Base-by-base conservation (phyloP, 1,140 invertebrate species). In the Sinonovacula constricta region DNA sequence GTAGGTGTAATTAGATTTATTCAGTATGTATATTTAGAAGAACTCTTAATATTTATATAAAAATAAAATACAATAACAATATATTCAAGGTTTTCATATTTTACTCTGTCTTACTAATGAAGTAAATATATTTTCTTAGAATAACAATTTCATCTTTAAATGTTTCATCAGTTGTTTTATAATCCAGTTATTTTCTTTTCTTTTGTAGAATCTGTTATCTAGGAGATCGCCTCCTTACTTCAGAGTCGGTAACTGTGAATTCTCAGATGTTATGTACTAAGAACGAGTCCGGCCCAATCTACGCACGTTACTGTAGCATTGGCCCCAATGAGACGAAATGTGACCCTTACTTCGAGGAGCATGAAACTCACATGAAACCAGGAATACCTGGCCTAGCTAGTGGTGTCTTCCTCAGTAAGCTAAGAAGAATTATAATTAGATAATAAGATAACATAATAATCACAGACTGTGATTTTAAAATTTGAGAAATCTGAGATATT, bases 161-260 rank as follows among this genome's bases (percentile, higher is more conserved):
- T n/a, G n/a, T n/a, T n/a, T n/a, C n/a, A n/a, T n/a, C n/a, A n/a
- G n/a, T n/a, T n/a, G n/a, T n/a, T n/a, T n/a, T n/a, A n/a, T n/a
- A n/a, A n/a, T n/a, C n/a, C n/a, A n/a, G n/a, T n/a, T n/a, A n/a
- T n/a, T n/a, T n/a, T n/a, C n/a, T n/a, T n/a, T n/a, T n/a, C n/a
- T n/a, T n/a, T n/a, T n/a, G n/a, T 91, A 99, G 97, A 87, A 95
- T 99, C 93, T 99, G 98, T 91, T 93, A 97, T 26, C 93, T 99
- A 14, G 98, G 98, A 12, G 96, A 94, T 81, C 93, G 97, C 30
- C 92, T 99, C 31, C 75, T 93, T 57, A 90, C 97, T 3, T 96
- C 78, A 10, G 77, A 84, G 0, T 75, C 80, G 7, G 83, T 86
- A 4, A 86, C 69, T 39, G 56, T 82, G 1, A 86, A 89, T 76